Base-by-base conservation (phyloP, 2,888 invertebrate species). In the Tillus elongatus region DNA sequence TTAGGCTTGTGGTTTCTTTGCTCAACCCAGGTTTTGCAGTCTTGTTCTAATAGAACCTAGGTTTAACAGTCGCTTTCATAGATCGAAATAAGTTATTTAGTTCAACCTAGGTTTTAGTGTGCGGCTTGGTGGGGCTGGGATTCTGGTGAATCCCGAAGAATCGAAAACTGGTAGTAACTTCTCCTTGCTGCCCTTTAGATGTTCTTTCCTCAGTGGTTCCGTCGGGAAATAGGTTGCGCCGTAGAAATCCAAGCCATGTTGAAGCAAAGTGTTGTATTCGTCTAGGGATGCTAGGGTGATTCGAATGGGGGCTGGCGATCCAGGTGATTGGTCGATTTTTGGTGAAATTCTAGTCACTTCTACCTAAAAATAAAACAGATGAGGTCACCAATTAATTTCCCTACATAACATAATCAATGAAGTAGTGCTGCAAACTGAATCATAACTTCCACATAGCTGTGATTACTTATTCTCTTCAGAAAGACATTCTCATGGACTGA, bases 151-250 rank as follows among this genome's bases (percentile, higher is more conserved):
- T n/a, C 85, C 86, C 47, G 85, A 76, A 53, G 86, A 81, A 66
- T 88, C 87, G 63, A 88, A 87, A 34, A 87, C 87, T 15, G 87
- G 87, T 49, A 85, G 45, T 33, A 61, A 39, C 8, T 54, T 51
- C 39, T 68, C 61, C 62, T 70, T 62, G 52, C 73, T 57, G 70
- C 73, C 58, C 40, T 77, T 72, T 15, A 80, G 75, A 44, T 75
- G 73, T 27, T 79, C 80, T 46, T 64, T 64, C 46, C 63, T 64
- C 30, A 64, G 44, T 44, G 83, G 73, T 61, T 87, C 87, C 2
- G 86, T 85, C 33, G 87, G 87, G 67, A 88, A 88, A 69, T 81
- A 87, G 13, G 88, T 88, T 30, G 88, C 87, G 12, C 86, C 87
- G 59, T 86, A 88, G 69, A 88, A 88, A 66, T 88, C 86, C 40